Evolutionary conservation across 1,140 invertebrate species (phyloP), one percentile per base, ranked within the genome.

Genomic region (Halesus radiatus): DNA sequence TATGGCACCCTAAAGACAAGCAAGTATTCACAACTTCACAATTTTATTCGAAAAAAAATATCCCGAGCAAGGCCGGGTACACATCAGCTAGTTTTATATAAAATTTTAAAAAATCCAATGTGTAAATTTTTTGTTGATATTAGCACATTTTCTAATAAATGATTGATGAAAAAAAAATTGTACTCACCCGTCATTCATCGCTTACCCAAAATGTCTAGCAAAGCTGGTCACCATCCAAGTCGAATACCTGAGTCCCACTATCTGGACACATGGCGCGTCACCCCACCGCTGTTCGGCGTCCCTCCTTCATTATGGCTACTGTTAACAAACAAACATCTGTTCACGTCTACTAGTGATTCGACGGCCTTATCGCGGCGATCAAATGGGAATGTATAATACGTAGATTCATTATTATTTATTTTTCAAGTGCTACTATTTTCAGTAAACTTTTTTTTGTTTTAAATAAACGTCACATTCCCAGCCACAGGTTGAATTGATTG

Each of bases 271-370:
- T 70, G 66, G 66, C 66, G 66, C 6, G 66, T 70, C 22, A 70
- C 66, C 62, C 66, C 37, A 37, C 66, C 15, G 45, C 6, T 7
- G 32, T 70, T 26, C n/a, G 16, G 20, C 64, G 64, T 37, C 15
- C 45, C 62, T 20, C 37, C 66, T 52, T 70, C 66, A 70, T 70
- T 70, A 70, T 70, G n/a, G 66, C 66, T 70, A 70, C 66, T 70
- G 66, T 70, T 70, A 70, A 70, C 66, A 22, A 18, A 2, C 66
- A 70, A 45, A 45, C 66, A 70, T 70, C 66, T 70, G 66, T 45
- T 70, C 45, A 45, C 18, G 37, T 70, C 23, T 64, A 16, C 20
- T 64, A 29, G 23, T 22, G 60, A 64, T 70, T 70, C 37, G 29
- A 70, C 15, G 22, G 66, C 16, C 32, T 70, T 70, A 70, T 70